phyloP scores from a whole-genome alignment of 2,888 invertebrate species.

The Sclerodermus sp. region DNA sequence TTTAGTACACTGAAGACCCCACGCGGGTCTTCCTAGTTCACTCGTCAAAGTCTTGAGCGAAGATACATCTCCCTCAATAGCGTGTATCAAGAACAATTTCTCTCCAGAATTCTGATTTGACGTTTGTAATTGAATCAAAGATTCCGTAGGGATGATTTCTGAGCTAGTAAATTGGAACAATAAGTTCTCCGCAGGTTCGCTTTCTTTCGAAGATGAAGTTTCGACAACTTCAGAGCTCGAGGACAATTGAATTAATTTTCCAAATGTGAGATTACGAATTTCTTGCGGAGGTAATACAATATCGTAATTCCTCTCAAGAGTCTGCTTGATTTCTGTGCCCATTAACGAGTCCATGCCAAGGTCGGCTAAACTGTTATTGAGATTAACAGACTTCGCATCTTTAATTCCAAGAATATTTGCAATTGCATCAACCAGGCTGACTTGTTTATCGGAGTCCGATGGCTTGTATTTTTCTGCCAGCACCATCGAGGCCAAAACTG shows the following conservation, averaged over 20 bases:
- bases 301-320: conserved; percentile 90
- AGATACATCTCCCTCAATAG: conserved; percentile 85
- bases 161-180: conserved; percentile 60
- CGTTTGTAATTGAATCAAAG: conserved; percentile 70
- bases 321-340: conserved; percentile 99
- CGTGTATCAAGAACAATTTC: conserved; percentile 75
- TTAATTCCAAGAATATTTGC: conserved; percentile 90
- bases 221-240: conserved; percentile 30
- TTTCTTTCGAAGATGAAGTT: conserved; percentile 50
- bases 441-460: conserved; percentile 61
- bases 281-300: conserved; percentile 88
- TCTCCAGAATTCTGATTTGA: conserved; percentile 55
- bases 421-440: conserved; percentile 75
- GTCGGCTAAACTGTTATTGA: conserved; percentile 81
- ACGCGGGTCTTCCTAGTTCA: conserved; percentile 75
- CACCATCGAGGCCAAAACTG: conserved; percentile 82
- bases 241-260: conserved; percentile 68
- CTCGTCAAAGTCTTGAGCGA: conserved; percentile 73
- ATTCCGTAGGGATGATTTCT: conserved; percentile 76
- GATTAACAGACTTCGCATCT: conserved; percentile 77
- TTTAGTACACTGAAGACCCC: conserved; percentile 86
- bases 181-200: conserved; percentile 25
- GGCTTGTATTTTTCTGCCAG: conserved; percentile 81
- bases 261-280: conserved; percentile 82
- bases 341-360: conserved; percentile 98